phyloP scores from a whole-genome alignment of 2,888 invertebrate genomes.

The Adelphocoris suturalis region DNA sequence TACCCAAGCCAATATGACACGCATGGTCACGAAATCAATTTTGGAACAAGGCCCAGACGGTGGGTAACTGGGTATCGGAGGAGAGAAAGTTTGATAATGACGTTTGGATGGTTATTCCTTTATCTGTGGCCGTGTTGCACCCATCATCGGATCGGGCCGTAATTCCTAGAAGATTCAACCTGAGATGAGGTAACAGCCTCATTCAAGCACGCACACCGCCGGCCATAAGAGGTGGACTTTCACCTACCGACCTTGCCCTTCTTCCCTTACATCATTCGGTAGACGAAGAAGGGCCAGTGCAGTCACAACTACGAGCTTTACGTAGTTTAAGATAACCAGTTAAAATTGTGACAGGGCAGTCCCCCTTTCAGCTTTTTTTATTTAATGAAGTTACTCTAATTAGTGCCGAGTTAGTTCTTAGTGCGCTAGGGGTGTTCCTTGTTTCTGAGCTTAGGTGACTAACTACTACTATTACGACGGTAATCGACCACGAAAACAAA shows the following conservation, averaged over 20 bases:
- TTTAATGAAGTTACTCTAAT: no score
- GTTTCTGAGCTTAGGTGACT: no score
- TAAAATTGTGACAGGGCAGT: no score
- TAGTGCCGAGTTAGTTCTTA: no score
- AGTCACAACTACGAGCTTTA: constrained; percentile 15
- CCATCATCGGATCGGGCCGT: constrained; percentile 35
- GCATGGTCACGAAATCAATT: constrained; percentile 26
- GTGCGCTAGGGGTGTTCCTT: no score
- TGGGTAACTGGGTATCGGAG: background rate
- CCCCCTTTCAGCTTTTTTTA: no score
- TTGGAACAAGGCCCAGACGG: background rate
- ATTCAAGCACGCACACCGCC: constrained; percentile 45
- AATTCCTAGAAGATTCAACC: constrained; percentile 43
- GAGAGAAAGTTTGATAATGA: constrained; percentile 41
- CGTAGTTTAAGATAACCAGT: background rate
- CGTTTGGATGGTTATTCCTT: constrained; percentile 44
- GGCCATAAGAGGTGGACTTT: constrained; percentile 52
- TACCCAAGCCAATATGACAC: background rate
- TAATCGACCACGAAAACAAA: no score
- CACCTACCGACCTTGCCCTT: constrained; percentile 63
- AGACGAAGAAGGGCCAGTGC: background rate
- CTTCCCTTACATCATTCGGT: constrained; percentile 53
- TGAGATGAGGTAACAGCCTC: constrained; percentile 44
- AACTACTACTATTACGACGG: no score
- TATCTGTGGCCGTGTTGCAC: constrained; percentile 52